Base-by-base conservation (phyloP, 2,888 invertebrate species). In the Zaprionus bogoriensis region DNA sequence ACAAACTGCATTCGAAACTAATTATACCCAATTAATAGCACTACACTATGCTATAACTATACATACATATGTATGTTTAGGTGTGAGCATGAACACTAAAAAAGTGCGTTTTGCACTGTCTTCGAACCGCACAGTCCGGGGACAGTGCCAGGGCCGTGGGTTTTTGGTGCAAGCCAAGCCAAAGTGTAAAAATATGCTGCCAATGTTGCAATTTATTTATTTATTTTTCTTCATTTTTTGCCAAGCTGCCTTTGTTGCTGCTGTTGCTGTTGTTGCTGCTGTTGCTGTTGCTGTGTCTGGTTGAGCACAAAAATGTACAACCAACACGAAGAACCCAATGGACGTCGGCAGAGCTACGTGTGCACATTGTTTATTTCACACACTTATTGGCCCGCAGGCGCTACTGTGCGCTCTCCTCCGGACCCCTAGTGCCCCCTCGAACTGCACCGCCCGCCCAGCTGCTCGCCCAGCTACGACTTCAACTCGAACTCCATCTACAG, bases 301-400 rank as follows among this genome's bases (percentile, higher is more conserved):
- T 72, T 78, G 77, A 81, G 82, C 76, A 83, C 71, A 79, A 83
- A 79, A 79, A 83, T 79, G 84, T 80, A 69, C 84, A 70, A 69
- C 57, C 84, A 77, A 81, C 83, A 83, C 77, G 77, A 70, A 74
- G 42, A 72, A 36, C 52, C 66, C 60, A 74, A 59, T 74, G 74
- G 62, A 59, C 41, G 59, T 65, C 61, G 60, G 74, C n/a, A n/a
- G n/a, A n/a, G n/a, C 70, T 73, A 77, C 80, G 77, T 82, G 81
- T 83, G 74, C 77, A 86, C 86, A 82, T 82, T 86, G 81, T 82
- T 82, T 86, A 86, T 86, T 86, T 86, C 81, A 82, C 84, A 86
- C 80, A 81, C 81, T 85, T 85, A 81, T 82, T 82, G 77, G 86
- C 80, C 81, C 86, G 86, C 81, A 81, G 86, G 86, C 79, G 79